Evolutionary conservation across 2,113 vertebrate genomes (phyloP), one percentile per base, ranked within the genome.

Genomic region (Oncorhynchus mykiss): DNA sequence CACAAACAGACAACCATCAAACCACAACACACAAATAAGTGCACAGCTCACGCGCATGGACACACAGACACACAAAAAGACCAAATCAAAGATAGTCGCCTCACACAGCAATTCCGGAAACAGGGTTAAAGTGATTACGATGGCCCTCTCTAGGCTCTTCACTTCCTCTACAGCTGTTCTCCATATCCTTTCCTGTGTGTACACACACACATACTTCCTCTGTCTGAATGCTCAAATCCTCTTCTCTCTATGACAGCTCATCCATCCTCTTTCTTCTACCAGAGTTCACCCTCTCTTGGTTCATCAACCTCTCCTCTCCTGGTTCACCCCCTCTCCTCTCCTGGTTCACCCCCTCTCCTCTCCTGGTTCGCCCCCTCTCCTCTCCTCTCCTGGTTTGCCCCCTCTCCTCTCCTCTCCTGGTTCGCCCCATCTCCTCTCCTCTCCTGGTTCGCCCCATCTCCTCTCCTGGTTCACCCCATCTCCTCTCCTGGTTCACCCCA

Each of bases 101-200:
- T 45, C 39, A 66, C 20, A 73, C 31, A 27, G 8, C 67, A 78
- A 77, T 76, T 67, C 51, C n/a, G 48, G 72, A 85, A 78, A 80
- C 51, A 72, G 54, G 74, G 76, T 80, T 78, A 75, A 77, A 77
- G 71, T 85, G 79, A 83, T 87, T 78, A 74, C 67, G 71, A 27
- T 79, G 68, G 57, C 29, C 74, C 71, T 80, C 72, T 81, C 49
- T 54, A 49, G 70, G 78, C 75, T 62, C 18, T 69, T 20, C 57
- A 51, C 73, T 73, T 73, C 68, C 65, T 81, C 71, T 81, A 20
- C 25, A 27, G 59, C 65, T 81, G 34, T 64, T 76, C 69, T 79
- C 29, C 25, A 73, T 78, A 74, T 86, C 72, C 79, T 80, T 76
- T 80, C 20, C 14, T 57, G 12, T 70, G 20, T 7, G 64, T 12